phyloP scores from a whole-genome alignment of 2,113 vertebrate species.

The Callionymus lyra region DNA sequence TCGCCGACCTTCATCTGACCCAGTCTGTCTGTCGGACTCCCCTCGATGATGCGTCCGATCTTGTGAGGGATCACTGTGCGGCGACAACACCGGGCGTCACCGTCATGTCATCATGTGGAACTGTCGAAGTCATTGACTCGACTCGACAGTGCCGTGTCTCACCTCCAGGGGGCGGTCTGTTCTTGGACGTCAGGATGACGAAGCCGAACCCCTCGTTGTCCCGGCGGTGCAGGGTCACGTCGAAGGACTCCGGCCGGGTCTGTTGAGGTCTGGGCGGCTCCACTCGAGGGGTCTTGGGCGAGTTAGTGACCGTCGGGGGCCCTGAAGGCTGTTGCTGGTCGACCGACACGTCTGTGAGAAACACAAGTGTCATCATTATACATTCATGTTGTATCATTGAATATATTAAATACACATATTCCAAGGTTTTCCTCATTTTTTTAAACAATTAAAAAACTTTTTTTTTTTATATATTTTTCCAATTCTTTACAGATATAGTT shows the following conservation, averaged over 20 bases:
- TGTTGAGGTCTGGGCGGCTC: conserved; percentile 43
- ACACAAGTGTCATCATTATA: too few species aligned
- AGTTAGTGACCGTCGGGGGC: conserved; percentile 59
- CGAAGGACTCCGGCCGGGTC: conserved; percentile 68
- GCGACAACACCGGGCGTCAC: too few species aligned
- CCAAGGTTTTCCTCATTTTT: too few species aligned
- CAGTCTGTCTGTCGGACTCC: conserved; percentile 87
- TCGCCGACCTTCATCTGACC: conserved; percentile 90
- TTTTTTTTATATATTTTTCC: too few species aligned
- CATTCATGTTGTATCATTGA: too few species aligned
- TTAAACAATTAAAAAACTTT: too few species aligned
- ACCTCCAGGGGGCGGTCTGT: conserved; percentile 92
- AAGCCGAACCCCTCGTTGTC: conserved; percentile 96
- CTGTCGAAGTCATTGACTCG: neutral
- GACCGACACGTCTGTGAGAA: conserved; percentile 32
- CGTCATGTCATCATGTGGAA: neutral
- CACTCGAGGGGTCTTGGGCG: conserved; percentile 59
- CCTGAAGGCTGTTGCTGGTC: conserved; percentile 23
- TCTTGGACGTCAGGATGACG: conserved; percentile 96
- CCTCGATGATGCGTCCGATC: conserved; percentile 92
- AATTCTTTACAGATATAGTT: too few species aligned
- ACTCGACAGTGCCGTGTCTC: conserved; percentile 23
- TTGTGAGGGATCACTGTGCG: conserved; percentile 94
- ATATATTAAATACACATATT: too few species aligned
- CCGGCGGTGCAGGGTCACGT: conserved; percentile 81